Conservation (phyloP, 2,888 invertebrate genomes). For the Elmis aenea region DNA sequence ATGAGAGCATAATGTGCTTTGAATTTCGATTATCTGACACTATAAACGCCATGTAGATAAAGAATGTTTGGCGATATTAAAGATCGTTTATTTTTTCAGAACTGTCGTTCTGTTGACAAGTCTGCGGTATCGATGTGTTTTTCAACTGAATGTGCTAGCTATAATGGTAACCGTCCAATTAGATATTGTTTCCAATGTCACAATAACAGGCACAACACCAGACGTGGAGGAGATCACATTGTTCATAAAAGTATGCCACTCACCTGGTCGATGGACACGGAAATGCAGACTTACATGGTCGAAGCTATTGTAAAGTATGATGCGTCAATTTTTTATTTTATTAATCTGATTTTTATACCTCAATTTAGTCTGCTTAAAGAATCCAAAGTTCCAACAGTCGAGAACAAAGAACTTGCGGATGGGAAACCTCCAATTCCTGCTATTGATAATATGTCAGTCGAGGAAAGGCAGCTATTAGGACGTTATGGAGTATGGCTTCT, state of each 20-base stretch:
- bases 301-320: slow-evolving; percentile 86
- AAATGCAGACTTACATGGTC: slow-evolving; percentile 89
- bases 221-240: slow-evolving; percentile 85
- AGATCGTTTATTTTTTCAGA: slow-evolving; percentile 55
- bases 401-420: slow-evolving; percentile 51
- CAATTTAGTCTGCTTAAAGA: slow-evolving; percentile 75
- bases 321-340: too few species aligned
- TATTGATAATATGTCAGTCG: slow-evolving; percentile 68
- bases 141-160: slow-evolving; percentile 92
- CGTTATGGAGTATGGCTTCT: slow-evolving; percentile 97
- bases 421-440: slow-evolving; percentile 47
- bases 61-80: too few species aligned
- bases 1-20: too few species aligned
- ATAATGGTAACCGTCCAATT: slow-evolving; percentile 94
- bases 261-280: slow-evolving; percentile 85
- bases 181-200: slow-evolving; percentile 89
- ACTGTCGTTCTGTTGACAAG: slow-evolving; percentile 87
- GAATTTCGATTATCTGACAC: too few species aligned
- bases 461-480: slow-evolving; percentile 85
- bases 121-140: slow-evolving; percentile 94
- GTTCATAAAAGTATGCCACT: slow-evolving; percentile 81
- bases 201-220: slow-evolving; percentile 80
- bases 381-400: slow-evolving; percentile 75
- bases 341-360: too few species aligned
- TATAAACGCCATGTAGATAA: too few species aligned